These are phyloP conservation scores for human DNA, from an alignment of 2,113 vertebrate genomes.

Conservation along the genomic window GRCh38 chr7:98807501-98808000, in stretches of 20 bases:
- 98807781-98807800: accelerated
- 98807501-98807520: conserved; percentile 78
- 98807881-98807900: neutral
- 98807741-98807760: neutral
- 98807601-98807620: conserved; percentile 75
- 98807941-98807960: neutral
- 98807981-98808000: neutral
- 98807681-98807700: conserved; percentile 82
- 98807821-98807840: neutral
- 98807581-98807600: conserved; percentile 83
- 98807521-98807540: conserved; percentile 87
- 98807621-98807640: conserved; percentile 80
- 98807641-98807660: conserved; percentile 87
- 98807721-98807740: conserved; percentile 71
- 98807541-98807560: conserved; percentile 87
- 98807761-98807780: neutral
- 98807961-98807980: neutral
- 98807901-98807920: neutral
- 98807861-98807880: neutral
- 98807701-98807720: conserved; percentile 77
- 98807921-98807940: neutral
- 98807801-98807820: neutral
- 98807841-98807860: neutral
- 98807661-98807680: conserved; percentile 85
- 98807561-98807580: conserved; percentile 83